phyloP scores from a whole-genome alignment of 1,140 invertebrate species.

The Drosophila sturtevanti region DNA sequence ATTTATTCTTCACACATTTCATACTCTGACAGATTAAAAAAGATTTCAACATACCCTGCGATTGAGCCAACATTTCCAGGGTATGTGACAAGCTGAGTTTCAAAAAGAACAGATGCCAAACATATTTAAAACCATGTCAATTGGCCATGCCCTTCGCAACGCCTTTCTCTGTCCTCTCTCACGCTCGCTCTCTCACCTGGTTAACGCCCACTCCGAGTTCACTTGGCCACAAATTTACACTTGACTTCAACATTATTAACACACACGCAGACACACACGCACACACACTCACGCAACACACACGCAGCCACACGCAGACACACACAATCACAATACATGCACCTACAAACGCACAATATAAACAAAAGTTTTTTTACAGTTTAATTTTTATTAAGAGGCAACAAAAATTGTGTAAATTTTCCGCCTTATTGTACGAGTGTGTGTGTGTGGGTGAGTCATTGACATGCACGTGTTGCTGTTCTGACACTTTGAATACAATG shows the following conservation, averaged over 20 bases:
- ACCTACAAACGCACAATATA: no score
- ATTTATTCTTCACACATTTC: no score
- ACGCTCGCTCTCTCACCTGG: conserved; percentile 41
- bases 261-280: conserved; percentile 14
- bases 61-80: not conserved
- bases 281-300: not conserved
- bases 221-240: conserved; percentile 55
- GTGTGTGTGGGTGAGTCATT: conserved; percentile 34
- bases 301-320: no score
- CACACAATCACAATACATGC: not conserved
- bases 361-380: conserved; percentile 1
- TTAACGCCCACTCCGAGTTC: conserved; percentile 25
- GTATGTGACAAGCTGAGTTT: conserved; percentile 7
- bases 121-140: conserved; percentile 47
- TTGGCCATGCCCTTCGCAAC: conserved; percentile 6
- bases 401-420: conserved; percentile 8
- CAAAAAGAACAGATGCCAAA: conserved; percentile 41
- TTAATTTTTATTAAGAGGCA: conserved; percentile 8
- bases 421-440: not conserved
- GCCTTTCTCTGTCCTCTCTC: no score
- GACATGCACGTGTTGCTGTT: conserved; percentile 54
- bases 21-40: no score
- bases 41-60: not conserved
- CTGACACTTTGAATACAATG: conserved; percentile 53
- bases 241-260: conserved; percentile 56